Evolutionary conservation across 2,797 vertebrate species (phyloP), one percentile per base, ranked within the genome.

Genomic region (Coracias cyanogaster): DNA sequence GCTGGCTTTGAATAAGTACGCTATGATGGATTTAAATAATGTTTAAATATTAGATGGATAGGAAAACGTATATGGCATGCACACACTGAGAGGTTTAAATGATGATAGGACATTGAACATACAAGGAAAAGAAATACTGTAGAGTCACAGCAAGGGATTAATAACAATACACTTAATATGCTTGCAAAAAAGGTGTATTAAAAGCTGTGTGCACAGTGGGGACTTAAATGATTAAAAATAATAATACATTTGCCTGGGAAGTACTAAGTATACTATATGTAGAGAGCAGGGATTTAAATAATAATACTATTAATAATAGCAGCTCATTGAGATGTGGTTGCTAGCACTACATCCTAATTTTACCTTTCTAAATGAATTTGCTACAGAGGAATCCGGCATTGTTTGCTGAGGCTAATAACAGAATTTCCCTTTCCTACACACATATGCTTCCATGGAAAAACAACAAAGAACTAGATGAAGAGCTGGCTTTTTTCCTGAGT

Each of bases 341-440:
- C 91, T 89, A 89, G 88, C 91, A 77, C 81, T 94, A 90, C 74
- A 90, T 96, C 96, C 92, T 97, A 94, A 96, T 97, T 91, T 97
- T 95, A 94, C 89, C 83, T 95, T 97, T 96, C 76, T 80, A 96
- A 87, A 89, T 93, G 88, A 94, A 96, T 96, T 96, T 97, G 82
- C 94, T 93, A 43, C 80, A 82, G 86, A 93, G 89, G 78, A 92
- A 95, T 91, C 88, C 77, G 78, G 90, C 82, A 83, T 93, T 96
- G 92, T 94, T 96, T 97, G 95, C 77, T 24, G 79, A 95, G 80
- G 90, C 64, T 91, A 95, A 94, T 84, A 96, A 49, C 86, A 10
- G 31, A 94, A 93, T 94, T 95, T 94, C 93, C 94, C 83, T 86
- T 93, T 93, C 90, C 86, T 83, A 87, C 90, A 91, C 86, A 82